Evolutionary conservation across 1,140 invertebrate species (phyloP), one percentile per base, ranked within the genome.

Genomic region (Leptinotarsa texana): DNA sequence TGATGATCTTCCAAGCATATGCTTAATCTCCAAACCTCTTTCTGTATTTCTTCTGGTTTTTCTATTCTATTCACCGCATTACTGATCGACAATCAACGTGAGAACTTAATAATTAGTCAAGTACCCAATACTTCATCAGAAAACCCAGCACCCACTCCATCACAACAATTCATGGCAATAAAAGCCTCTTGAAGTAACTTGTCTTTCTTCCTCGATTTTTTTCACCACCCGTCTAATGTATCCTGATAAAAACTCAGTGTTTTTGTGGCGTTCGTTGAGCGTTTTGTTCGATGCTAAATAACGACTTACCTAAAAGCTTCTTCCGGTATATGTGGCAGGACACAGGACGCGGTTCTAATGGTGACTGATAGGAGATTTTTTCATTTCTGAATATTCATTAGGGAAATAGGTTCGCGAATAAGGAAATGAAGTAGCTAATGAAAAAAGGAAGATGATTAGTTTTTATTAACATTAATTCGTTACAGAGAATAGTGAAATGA

Each of bases 101-200:
- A 42, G 2, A 42, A 11, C 33, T 33, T 8, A 3, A 33, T 33
- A 42, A 42, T 42, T 11, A 42, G 8, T 42, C 33, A 42, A 42
- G 33, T 42, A 42, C 33, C 33, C 8, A 11, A 42, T 42, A 17
- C 51, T 57, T 57, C n/a, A 57, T 57, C 51, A 57, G 17, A 57
- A 57, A 57, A 57, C 33, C 33, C 17, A 57, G n/a, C 51, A 57
- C 51, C 51, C 51, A 57, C 17, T 57, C 51, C 1, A 57, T 57
- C 51, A 57, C 4, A 57, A 57, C 51, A 6, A 57, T 57, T 57
- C 51, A 15, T 57, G 13, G 51, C 51, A 57, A 1, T 57, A 57
- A 57, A 57, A 57, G 51, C 51, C 51, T 57, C 51, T 57, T 18
- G 13, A 57, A 57, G 51, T 57, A 57, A 57, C 51, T 57, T 57